A percentile compares a stretch with the other conserved stretches of the same genome.
phyloP scores from a whole-genome alignment of 2,113 vertebrate genomes.

The Daboia siamensis region DNA sequence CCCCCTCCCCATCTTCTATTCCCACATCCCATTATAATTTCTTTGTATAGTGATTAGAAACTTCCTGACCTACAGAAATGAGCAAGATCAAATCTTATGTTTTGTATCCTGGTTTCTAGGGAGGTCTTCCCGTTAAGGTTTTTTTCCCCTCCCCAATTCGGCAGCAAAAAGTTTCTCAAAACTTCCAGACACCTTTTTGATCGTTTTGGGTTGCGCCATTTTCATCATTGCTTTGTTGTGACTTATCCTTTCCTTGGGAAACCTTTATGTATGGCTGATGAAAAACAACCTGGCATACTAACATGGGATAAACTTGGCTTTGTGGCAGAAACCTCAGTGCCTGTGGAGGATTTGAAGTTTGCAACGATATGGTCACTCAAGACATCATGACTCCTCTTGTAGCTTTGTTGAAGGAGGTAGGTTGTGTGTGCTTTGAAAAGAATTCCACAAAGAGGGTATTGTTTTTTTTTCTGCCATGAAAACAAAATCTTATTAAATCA shows the following conservation, averaged over 20 bases:
- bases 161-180: neutral
- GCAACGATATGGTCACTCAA: constrained; percentile 93
- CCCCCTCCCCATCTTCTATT: neutral
- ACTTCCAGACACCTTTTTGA: neutral
- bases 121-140: neutral
- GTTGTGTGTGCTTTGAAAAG: neutral
- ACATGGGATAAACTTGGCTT: neutral
- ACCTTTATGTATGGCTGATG: neutral
- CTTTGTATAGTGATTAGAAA: neutral
- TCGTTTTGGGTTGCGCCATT: neutral
- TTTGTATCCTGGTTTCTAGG: neutral
- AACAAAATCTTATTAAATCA: neutral
- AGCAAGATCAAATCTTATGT: neutral
- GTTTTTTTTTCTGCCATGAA: neutral
- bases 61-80: neutral
- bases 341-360: constrained; percentile 91
- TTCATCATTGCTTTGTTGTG: neutral
- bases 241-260: neutral
- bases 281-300: neutral
- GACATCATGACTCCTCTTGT: constrained; percentile 93
- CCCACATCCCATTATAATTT: neutral
- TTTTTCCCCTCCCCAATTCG: neutral
- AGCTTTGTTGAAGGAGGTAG: constrained; percentile 87
- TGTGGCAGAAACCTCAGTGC: constrained; percentile 88
- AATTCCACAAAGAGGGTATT: neutral